Conservation (phyloP, 2,888 invertebrate species). For the Gymnoscelis rufifasciata region DNA sequence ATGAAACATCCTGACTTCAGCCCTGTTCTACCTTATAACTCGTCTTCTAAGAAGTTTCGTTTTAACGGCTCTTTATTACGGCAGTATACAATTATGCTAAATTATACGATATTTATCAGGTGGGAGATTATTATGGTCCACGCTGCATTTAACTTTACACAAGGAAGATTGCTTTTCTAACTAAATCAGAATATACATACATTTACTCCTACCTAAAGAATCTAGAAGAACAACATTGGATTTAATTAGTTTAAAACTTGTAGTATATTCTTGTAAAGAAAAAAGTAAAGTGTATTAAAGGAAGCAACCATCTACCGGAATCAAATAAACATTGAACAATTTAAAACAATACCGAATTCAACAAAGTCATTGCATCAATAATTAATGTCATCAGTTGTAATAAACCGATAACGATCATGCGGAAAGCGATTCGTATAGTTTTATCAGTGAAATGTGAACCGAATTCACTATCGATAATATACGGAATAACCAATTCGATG, state of each 20-base stretch:
- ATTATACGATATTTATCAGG: conserved; percentile 33
- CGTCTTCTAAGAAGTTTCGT: conserved; percentile 54
- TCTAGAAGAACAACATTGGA: conserved; percentile 4
- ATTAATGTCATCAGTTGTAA: too few species aligned
- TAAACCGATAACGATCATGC: not conserved
- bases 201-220: too few species aligned
- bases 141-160: conserved; percentile 12
- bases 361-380: not conserved
- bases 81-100: conserved; percentile 41
- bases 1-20: not conserved
- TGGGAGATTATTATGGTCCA: conserved; percentile 26
- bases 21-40: conserved; percentile 48
- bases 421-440: not conserved
- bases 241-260: too few species aligned
- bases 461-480: conserved; percentile 5
- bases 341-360: not conserved
- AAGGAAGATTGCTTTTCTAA: conserved; percentile 13
- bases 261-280: too few species aligned
- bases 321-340: too few species aligned
- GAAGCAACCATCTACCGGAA: too few species aligned
- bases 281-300: too few species aligned
- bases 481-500: conserved; percentile 6
- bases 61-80: conserved; percentile 40
- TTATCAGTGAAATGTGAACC: conserved; percentile 5
- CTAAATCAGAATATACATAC: too few species aligned